These are phyloP conservation scores for Ptiloglossa arizonensis DNA, from an alignment of 1,140 invertebrate species.

Conservation along the genomic window DNA sequence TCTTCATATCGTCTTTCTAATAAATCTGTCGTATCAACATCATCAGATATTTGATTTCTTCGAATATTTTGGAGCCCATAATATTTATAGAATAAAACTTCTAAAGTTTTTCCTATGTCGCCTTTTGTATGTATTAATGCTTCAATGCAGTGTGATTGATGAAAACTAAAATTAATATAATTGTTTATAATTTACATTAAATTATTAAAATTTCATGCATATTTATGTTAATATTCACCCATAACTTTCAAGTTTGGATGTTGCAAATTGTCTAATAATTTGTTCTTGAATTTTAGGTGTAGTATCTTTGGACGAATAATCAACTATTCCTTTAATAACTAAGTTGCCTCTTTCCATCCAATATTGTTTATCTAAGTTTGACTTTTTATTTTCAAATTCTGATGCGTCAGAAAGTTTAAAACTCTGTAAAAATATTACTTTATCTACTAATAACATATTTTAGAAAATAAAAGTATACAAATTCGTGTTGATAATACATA, in stretches of 20 bases:
- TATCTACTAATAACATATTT: conserved; percentile 10
- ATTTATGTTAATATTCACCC: conserved; percentile 62
- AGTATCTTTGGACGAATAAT: conserved; percentile 84
- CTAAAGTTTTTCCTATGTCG: conserved; percentile 86
- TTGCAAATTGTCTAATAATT: conserved; percentile 86
- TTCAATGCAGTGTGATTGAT: conserved; percentile 87
- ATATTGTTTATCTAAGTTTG: conserved; percentile 86
- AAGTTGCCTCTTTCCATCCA: conserved; percentile 89
- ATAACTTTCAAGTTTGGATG: conserved; percentile 87
- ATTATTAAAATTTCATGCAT: conserved; percentile 11
- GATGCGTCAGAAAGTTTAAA: conserved; percentile 79
- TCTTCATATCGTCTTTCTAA: conserved; percentile 86
- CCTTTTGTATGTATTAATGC: conserved; percentile 85
- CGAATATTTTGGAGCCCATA: conserved; percentile 81
- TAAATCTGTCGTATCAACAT: conserved; percentile 82
- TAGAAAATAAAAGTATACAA: not conserved
- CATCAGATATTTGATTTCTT: conserved; percentile 59
- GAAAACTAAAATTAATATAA: conserved; percentile 86
- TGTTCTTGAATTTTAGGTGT: conserved; percentile 82
- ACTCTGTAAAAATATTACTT: conserved; percentile 74
- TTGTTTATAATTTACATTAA: not conserved
- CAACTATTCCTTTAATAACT: conserved; percentile 86
- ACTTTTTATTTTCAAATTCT: conserved; percentile 84
- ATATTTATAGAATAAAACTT: conserved; percentile 87
- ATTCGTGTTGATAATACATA: conserved; percentile 58